These are phyloP conservation scores for Astur gentilis DNA, from an alignment of 2,113 vertebrate species.

Conservation along the genomic window DNA sequence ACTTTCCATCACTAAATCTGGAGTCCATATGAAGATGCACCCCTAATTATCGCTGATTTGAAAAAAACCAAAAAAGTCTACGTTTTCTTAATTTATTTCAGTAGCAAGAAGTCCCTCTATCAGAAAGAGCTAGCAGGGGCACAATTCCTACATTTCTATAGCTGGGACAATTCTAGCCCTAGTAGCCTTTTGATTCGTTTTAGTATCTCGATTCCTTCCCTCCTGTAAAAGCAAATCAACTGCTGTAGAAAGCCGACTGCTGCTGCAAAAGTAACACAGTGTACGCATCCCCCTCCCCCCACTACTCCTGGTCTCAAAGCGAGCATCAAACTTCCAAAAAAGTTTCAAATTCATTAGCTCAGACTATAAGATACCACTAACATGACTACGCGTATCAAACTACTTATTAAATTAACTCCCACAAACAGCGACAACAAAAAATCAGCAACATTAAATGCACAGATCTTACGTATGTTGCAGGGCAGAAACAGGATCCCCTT, in stretches of 20 bases:
- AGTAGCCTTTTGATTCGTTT: background rate
- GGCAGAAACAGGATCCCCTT: constrained; percentile 64
- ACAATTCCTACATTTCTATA: background rate
- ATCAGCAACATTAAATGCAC: constrained; percentile 65
- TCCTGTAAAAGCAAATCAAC: background rate
- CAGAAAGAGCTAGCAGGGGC: background rate
- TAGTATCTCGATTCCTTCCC: background rate
- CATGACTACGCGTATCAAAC: constrained; percentile 16
- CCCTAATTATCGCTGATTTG: background rate
- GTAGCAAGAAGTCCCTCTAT: background rate
- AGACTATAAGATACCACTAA: background rate
- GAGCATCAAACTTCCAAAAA: background rate
- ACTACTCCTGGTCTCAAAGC: background rate
- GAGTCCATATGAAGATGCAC: background rate
- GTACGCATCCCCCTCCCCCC: background rate
- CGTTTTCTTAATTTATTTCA: background rate
- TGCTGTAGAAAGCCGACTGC: background rate
- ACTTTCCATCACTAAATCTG: background rate
- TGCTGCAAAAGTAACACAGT: background rate
- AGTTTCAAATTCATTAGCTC: constrained; percentile 16
- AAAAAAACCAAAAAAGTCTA: background rate
- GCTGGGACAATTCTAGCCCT: background rate
- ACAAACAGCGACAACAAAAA: constrained; percentile 55
- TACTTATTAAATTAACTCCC: constrained; percentile 47
- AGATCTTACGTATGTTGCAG: constrained; percentile 62